These are phyloP conservation scores for Peromyscus nudipes DNA, from an alignment of 2,797 vertebrate genomes.

Conservation along the genomic window DNA sequence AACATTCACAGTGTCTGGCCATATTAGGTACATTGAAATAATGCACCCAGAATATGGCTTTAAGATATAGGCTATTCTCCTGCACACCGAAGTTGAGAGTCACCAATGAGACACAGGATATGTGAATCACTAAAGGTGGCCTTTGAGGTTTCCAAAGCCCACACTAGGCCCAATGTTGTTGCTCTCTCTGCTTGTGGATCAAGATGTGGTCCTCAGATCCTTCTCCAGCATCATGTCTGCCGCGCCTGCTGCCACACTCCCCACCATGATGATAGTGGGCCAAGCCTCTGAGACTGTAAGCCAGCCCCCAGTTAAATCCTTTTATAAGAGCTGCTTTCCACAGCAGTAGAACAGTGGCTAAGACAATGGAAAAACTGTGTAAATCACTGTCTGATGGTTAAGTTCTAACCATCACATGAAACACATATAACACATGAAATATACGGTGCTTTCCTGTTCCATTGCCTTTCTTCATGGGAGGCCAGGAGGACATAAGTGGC, in stretches of 20 bases:
- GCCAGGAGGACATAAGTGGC: not conserved
- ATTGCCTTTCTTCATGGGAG: not conserved
- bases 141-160: not conserved
- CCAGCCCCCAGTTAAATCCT: not conserved
- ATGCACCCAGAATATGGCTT: not conserved
- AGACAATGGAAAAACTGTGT: not conserved
- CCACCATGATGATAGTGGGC: not conserved
- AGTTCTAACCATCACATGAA: too few species aligned
- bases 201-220: not conserved
- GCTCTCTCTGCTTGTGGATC: not conserved
- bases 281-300: not conserved
- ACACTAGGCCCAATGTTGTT: not conserved
- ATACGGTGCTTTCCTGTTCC: not conserved
- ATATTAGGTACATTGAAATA: not conserved
- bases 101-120: not conserved
- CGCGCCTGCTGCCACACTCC: too few species aligned
- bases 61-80: not conserved
- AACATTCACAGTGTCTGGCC: not conserved
- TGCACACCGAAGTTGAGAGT: not conserved
- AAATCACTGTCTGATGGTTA: not conserved
- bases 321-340: not conserved
- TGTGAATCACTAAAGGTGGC: too few species aligned
- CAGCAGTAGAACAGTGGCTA: too few species aligned
- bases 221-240: not conserved
- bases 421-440: not conserved